A percentile compares a stretch with the other conserved stretches of the same genome.
phyloP scores from a whole-genome alignment of 92 coral and sea anemone genomes.

The Bergia sp. region DNA sequence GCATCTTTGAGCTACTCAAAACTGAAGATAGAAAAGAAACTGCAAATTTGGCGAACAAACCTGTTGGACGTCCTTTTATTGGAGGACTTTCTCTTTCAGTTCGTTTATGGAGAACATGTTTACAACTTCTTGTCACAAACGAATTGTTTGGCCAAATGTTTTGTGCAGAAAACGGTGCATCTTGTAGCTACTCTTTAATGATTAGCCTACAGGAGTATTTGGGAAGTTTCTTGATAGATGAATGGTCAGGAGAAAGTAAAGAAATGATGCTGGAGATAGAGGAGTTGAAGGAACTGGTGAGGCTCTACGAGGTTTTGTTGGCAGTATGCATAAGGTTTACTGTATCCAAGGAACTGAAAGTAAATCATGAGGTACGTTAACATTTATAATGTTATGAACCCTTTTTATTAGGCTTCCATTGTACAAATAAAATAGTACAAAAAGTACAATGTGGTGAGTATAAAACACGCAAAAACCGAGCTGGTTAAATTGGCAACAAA shows the following conservation, averaged over 20 bases:
- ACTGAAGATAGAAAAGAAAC: background rate
- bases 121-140: conserved; percentile 74
- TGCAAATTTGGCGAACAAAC: background rate
- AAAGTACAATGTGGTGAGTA: too few relatives aligned
- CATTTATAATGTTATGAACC: background rate
- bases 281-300: conserved; percentile 54
- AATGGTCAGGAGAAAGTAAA: background rate
- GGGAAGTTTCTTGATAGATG: conserved; percentile 1
- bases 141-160: conserved; percentile 78
- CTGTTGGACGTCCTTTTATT: conserved; percentile 17
- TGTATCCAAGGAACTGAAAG: conserved; percentile 59
- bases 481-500: too few relatives aligned
- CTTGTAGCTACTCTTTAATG: conserved; percentile 60
- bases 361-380: conserved; percentile 59
- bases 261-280: background rate
- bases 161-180: conserved; percentile 59
- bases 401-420: too few relatives aligned
- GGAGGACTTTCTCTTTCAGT: conserved; percentile 67
- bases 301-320: conserved; percentile 72
- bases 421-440: too few relatives aligned
- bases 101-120: conserved; percentile 88
- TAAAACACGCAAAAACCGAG: too few relatives aligned
- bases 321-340: conserved; percentile 82
- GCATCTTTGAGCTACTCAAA: background rate
- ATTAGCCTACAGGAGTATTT: conserved; percentile 49